phyloP scores from a whole-genome alignment of 1,140 invertebrate species.

The Eriosoma lanigerum region DNA sequence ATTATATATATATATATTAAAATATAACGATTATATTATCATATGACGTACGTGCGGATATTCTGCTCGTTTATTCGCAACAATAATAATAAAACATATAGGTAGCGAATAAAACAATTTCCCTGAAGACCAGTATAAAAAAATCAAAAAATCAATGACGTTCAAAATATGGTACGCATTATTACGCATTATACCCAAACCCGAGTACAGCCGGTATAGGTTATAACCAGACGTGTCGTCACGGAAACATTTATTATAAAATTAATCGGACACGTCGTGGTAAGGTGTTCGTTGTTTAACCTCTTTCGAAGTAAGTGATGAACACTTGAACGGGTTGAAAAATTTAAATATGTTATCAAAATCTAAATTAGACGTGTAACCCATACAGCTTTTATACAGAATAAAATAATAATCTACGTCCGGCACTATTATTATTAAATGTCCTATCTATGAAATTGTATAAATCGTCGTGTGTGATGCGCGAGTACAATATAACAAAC shows the following conservation, averaged over 20 bases:
- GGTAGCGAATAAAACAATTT: no score
- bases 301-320: neutral
- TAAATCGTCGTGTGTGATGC: neutral
- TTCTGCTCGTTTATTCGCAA: neutral
- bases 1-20: no score
- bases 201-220: no score
- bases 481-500: neutral
- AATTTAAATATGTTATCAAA: constrained; percentile 35
- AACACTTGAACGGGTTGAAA: constrained; percentile 26
- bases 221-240: no score
- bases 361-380: constrained; percentile 17
- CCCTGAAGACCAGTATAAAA: no score
- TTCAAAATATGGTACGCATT: no score
- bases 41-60: neutral
- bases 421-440: neutral
- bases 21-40: neutral
- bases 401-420: neutral
- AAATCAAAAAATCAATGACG: no score
- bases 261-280: neutral
- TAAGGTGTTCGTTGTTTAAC: neutral
- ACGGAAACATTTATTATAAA: no score
- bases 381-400: neutral
- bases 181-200: no score
- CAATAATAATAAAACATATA: no score
- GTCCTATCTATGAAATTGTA: no score